Percentiles rank a stretch among this genome's conserved stretches.
These are phyloP conservation scores for Dasyornis broadbenti DNA, from an alignment of 2,113 vertebrate genomes.

Conservation along the genomic window DNA sequence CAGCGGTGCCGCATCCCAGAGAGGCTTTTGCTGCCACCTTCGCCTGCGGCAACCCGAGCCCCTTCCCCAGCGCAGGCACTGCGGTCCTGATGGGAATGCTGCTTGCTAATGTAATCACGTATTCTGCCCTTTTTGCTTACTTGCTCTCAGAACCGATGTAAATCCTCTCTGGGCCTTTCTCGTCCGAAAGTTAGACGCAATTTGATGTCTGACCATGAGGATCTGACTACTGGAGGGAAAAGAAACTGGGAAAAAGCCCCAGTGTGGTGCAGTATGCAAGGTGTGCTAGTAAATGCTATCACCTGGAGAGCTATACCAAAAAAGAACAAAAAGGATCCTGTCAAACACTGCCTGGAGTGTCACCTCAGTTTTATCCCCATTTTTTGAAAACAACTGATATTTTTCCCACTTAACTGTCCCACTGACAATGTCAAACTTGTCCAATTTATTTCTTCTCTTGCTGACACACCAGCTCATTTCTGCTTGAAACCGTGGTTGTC, in stretches of 20 bases:
- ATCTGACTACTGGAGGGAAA: neutral
- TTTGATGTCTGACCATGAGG: neutral
- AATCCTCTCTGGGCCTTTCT: neutral
- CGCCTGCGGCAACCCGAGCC: neutral
- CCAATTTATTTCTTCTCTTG: neutral
- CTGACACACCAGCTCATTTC: neutral
- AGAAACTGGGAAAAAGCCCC: rapidly evolving
- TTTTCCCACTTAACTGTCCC: neutral
- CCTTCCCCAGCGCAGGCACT: neutral
- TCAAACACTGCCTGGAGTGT: neutral
- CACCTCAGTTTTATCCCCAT: neutral
- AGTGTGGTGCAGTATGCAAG: neutral
- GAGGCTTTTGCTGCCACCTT: neutral
- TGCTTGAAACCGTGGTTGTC: neutral
- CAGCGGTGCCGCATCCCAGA: neutral
- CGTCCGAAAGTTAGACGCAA: neutral
- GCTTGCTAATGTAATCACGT: neutral
- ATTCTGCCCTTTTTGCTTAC: neutral
- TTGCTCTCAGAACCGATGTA: neutral
- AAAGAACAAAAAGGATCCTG: neutral
- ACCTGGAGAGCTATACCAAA: neutral
- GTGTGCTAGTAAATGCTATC: neutral
- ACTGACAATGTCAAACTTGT: neutral
- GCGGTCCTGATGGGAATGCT: neutral
- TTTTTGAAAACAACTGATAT: neutral